Percentiles rank a stretch among this genome's conserved stretches.
These are phyloP conservation scores for Harpalus rufipes DNA, from an alignment of 2,888 invertebrate species.

Conservation along the genomic window DNA sequence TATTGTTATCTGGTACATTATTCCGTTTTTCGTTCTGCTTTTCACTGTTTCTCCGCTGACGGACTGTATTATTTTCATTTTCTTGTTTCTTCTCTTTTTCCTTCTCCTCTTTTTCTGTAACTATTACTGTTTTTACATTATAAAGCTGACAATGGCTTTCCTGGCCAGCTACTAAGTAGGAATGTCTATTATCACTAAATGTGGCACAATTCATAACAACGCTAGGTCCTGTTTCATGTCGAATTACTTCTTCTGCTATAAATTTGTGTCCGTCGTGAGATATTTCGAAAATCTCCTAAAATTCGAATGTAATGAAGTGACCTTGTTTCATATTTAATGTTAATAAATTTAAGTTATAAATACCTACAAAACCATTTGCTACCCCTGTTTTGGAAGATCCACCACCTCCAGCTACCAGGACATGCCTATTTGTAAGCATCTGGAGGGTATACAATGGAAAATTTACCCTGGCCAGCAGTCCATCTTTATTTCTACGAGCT, in stretches of 20 bases:
- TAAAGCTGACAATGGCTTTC: constrained; percentile 95
- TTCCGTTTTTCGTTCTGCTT: constrained; percentile 75
- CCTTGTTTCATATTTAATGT: constrained; percentile 12
- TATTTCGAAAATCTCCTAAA: constrained; percentile 95
- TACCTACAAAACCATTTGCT: constrained; percentile 96
- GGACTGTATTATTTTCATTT: constrained; percentile 66
- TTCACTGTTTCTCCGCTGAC: constrained; percentile 80
- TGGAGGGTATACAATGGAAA: constrained; percentile 95
- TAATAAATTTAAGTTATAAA: constrained; percentile 57
- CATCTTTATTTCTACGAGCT: constrained; percentile 81
- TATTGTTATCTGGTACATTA: constrained; percentile 79
- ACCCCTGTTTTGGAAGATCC: constrained; percentile 98
- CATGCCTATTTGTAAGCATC: constrained; percentile 94
- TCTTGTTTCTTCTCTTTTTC: constrained; percentile 74
- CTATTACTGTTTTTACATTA: constrained; percentile 80
- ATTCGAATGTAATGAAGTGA: constrained; percentile 69
- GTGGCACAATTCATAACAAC: constrained; percentile 96
- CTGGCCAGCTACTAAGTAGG: constrained; percentile 92
- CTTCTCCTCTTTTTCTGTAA: constrained; percentile 76
- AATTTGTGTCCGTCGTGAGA: constrained; percentile 91
- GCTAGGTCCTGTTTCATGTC: constrained; percentile 92
- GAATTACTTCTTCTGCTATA: constrained; percentile 91
- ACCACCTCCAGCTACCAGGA: constrained; percentile 98
- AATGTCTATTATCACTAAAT: constrained; percentile 85
- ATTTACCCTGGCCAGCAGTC: constrained; percentile 91